Evolutionary conservation across 2,888 invertebrate genomes (phyloP), one percentile per base, ranked within the genome.

Genomic region (Spilosoma lubricipeda): DNA sequence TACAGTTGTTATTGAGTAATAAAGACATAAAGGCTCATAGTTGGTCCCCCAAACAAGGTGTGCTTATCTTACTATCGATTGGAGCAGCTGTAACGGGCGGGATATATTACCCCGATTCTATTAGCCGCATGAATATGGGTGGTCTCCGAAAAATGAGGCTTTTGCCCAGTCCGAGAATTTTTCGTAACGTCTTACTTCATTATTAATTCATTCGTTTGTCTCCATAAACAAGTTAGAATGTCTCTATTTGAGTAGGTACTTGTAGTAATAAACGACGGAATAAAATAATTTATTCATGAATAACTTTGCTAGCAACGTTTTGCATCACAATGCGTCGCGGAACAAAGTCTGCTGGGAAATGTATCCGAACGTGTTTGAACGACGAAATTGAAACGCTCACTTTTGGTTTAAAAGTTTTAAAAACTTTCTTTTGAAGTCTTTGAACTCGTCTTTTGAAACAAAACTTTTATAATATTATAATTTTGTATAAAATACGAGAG

Each of bases 51-150:
- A 89, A 90, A 91, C 89, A 89, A 88, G 88, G 87, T 87, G 84
- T 86, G 89, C 88, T 92, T 92, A 93, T 93, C 92, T 91, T 82
- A 86, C 84, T 86, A 92, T 93, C 91, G 90, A 89, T 89, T 86
- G 87, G 84, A 88, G 81, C 90, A 91, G 90, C 90, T 91, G 91
- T 91, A 89, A 85, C 87, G 84, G 87, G 85, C 87, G 84, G 86
- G 87, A 86, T 84, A 85, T 86, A 89, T 89, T 89, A 89, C 88
- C 87, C 89, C 89, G 88, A 90, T 88, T 87, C 90, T 91, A 92
- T 92, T 91, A 92, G 90, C 88, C 70, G 56, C 75, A 72, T 85
- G 86, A 81, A 85, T 88, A 83, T 78, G 86, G 85, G 85, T 85
- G 86, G 85, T 85, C 85, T 79, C 74, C 74, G 78, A 81, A 82